A percentile compares a stretch with the other conserved stretches of the same genome.
Conservation (phyloP, 2,888 invertebrate species). For the Thereva unica region DNA sequence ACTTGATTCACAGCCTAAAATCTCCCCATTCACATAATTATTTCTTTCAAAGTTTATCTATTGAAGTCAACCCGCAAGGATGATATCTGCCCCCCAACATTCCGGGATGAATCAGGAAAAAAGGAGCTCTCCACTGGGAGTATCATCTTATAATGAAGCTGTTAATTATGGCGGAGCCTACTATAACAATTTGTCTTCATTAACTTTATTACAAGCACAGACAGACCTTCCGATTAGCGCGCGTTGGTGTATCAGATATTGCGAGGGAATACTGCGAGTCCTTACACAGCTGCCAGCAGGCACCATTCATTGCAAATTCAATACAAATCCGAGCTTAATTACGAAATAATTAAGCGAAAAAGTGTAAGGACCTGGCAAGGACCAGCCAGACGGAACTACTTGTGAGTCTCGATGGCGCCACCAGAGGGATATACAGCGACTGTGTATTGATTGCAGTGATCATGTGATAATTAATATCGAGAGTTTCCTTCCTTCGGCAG, state of each 20-base stretch:
- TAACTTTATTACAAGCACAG: constrained; percentile 21
- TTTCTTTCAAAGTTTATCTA: too few relatives aligned
- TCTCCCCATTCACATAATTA: too few relatives aligned
- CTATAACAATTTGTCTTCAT: constrained; percentile 30
- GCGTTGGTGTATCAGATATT: too few relatives aligned
- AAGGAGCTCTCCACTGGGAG: too few relatives aligned
- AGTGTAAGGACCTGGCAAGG: constrained; percentile 1
- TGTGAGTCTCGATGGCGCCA: constrained; percentile 2
- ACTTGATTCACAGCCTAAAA: too few relatives aligned
- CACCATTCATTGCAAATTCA: constrained; percentile 9
- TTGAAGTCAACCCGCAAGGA: too few relatives aligned
- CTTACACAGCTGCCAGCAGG: not conserved
- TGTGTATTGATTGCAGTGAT: constrained; percentile 7
- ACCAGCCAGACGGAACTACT: not conserved
- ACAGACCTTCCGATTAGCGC: not conserved
- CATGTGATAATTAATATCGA: not conserved
- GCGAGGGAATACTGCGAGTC: too few relatives aligned
- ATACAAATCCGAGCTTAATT: constrained; percentile 26
- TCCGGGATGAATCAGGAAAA: too few relatives aligned
- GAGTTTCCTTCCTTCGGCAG: too few relatives aligned
- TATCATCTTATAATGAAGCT: constrained; percentile 10
- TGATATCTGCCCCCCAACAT: too few relatives aligned
- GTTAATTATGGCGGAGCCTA: constrained; percentile 12
- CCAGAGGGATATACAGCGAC: not conserved
- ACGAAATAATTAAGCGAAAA: constrained; percentile 19